Base-by-base conservation (phyloP, 1,140 invertebrate species). In the Drosophila sucinea region DNA sequence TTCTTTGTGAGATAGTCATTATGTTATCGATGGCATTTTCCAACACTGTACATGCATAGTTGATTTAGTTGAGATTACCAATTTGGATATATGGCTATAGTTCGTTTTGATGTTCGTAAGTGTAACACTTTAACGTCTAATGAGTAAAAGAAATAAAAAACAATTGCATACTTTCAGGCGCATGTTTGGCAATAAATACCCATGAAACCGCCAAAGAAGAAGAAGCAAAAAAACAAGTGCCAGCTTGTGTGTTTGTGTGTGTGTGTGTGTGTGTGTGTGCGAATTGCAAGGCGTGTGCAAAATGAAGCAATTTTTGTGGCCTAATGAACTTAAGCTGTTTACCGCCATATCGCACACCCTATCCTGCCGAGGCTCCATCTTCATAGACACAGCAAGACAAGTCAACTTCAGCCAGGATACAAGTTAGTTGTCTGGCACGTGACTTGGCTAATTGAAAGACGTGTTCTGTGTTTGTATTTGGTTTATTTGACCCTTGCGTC, bases 281-380 rank as follows among this genome's bases (percentile, higher is more conserved):
- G 2, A 73, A 79, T 73, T 65, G 71, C 70, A 70, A 67, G 67
- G 77, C 62, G 67, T 70, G 51, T 70, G 51, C 40, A 70, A 74
- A 66, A 75, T 75, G 63, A 80, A 67, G 72, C 57, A 40, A 80
- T 71, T 75, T 79, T 67, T 75, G 67, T 75, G 57, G 62, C 73
- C 73, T 75, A 75, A 80, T 80, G 72, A 80, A 80, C 55, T 76
- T 55, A 41, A 64, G 60, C 63, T 51, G 77, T 60, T 71, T 75
- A 76, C 47, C 64, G 44, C 44, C 44, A 51, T 51, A 27, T 27
- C 44, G 3, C 25, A 51, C 44, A 27, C 58, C 38, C 61, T 41
- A 40, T 47, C 32, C 23, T 35, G 30, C 35, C 41, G 3, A 17
- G 40, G 3, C 44, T 27, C 23, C 23, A 1, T 17, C 6, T 10